Conservation (phyloP, 2,888 invertebrate genomes). For the Dryocosmus kuriphilus region DNA sequence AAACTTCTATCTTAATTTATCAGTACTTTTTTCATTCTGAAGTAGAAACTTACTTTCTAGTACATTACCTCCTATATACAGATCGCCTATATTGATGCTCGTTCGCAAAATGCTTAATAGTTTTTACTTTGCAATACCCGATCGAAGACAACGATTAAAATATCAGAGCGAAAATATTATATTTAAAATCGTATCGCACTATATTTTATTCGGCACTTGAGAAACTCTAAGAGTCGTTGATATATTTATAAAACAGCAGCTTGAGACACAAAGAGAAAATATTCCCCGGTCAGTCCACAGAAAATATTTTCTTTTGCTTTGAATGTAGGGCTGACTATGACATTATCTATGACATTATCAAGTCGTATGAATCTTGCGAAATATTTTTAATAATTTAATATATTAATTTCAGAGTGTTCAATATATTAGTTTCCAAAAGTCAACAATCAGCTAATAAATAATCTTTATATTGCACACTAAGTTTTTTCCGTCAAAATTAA, state of each 20-base stretch:
- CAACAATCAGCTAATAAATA: slow-evolving; percentile 30
- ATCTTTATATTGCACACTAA: not conserved
- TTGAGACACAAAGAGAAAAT: not conserved
- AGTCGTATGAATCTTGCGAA: slow-evolving; percentile 11
- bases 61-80: slow-evolving; percentile 25
- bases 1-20: slow-evolving; percentile 31
- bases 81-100: slow-evolving; percentile 14
- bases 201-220: slow-evolving; percentile 18
- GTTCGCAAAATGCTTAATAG: slow-evolving; percentile 6
- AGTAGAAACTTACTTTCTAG: slow-evolving; percentile 24
- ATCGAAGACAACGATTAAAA: slow-evolving; percentile 3
- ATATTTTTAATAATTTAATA: slow-evolving; percentile 3
- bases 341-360: too few species aligned
- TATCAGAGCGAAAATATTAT: slow-evolving; percentile 11
- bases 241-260: slow-evolving; percentile 18
- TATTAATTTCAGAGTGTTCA: not conserved
- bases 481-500: not conserved
- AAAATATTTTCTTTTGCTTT: not conserved
- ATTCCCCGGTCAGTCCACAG: not conserved
- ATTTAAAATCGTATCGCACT: slow-evolving; percentile 18
- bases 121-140: slow-evolving; percentile 8
- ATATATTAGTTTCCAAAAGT: slow-evolving; percentile 22
- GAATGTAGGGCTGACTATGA: not conserved
- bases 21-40: slow-evolving; percentile 30
- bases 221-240: slow-evolving; percentile 20